phyloP scores from a whole-genome alignment of 1,140 invertebrate genomes.

The Heliothis subflexa region DNA sequence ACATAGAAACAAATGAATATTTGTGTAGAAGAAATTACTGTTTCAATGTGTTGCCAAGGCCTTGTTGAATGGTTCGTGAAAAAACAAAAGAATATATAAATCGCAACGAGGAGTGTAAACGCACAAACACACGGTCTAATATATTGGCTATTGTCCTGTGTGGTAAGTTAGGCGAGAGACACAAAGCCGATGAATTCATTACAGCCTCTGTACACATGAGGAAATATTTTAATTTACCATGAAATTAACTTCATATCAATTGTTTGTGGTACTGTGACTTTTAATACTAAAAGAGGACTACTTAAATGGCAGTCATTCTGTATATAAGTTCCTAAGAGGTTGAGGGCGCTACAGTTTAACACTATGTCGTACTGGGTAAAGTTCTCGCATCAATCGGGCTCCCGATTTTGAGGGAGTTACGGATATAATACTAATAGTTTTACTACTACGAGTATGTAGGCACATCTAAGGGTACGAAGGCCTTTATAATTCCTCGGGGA shows the following conservation, averaged over 20 bases:
- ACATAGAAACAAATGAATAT: constrained; percentile 65
- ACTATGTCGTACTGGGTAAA: no score
- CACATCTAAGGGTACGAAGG: no score
- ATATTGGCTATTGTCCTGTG: constrained; percentile 34
- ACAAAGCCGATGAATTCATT: constrained; percentile 34
- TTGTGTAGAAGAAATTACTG: constrained; percentile 63
- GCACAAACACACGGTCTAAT: constrained; percentile 19
- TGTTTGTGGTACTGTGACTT: not conserved
- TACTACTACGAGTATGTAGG: no score
- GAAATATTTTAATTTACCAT: constrained; percentile 14
- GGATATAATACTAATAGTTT: no score
- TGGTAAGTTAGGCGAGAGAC: not conserved
- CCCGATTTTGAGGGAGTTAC: no score
- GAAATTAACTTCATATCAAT: constrained; percentile 1
- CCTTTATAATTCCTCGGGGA: no score
- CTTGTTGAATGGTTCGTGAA: constrained; percentile 64
- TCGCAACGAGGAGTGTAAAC: constrained; percentile 49
- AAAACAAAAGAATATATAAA: constrained; percentile 80
- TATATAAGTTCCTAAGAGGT: no score
- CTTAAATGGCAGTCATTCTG: no score
- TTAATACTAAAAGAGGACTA: not conserved
- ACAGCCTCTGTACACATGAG: constrained; percentile 4
- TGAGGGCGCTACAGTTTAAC: no score
- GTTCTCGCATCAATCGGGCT: no score
- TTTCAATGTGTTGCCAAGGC: constrained; percentile 71